A percentile compares a stretch with the other conserved stretches of the same genome.
phyloP scores from a whole-genome alignment of 2,797 vertebrate genomes.

The Premnoplex brunnescens region DNA sequence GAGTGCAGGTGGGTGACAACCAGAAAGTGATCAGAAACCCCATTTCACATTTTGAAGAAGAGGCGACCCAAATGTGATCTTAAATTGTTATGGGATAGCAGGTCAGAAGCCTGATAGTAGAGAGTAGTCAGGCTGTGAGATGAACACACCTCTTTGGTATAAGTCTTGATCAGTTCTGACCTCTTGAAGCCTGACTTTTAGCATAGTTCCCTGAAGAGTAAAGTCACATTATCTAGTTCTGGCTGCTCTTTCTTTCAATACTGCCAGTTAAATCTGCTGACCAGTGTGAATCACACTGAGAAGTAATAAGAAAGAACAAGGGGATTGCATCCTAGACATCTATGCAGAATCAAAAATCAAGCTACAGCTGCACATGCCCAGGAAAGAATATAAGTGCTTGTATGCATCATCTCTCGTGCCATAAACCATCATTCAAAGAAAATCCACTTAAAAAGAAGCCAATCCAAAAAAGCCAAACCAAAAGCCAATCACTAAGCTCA shows the following conservation, averaged over 20 bases:
- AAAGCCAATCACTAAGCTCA: not conserved
- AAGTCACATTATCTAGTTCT: not conserved
- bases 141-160: not conserved
- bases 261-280: not conserved
- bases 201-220: not conserved
- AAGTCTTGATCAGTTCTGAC: not conserved
- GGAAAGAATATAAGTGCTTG: not conserved
- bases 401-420: not conserved
- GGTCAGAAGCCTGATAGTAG: not conserved
- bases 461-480: no score
- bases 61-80: accelerated
- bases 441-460: not conserved
- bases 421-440: not conserved
- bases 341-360: accelerated
- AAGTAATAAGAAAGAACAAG: not conserved
- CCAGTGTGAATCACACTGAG: not conserved
- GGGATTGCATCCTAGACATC: not conserved
- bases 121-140: not conserved
- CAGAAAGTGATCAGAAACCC: not conserved
- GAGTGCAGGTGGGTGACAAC: not conserved
- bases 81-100: not conserved
- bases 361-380: not conserved
- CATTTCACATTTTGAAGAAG: not conserved
- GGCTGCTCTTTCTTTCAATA: not conserved
- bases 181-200: not conserved